Conservation (phyloP, 2,888 invertebrate genomes). For the Caenorhabditis macrosperma region DNA sequence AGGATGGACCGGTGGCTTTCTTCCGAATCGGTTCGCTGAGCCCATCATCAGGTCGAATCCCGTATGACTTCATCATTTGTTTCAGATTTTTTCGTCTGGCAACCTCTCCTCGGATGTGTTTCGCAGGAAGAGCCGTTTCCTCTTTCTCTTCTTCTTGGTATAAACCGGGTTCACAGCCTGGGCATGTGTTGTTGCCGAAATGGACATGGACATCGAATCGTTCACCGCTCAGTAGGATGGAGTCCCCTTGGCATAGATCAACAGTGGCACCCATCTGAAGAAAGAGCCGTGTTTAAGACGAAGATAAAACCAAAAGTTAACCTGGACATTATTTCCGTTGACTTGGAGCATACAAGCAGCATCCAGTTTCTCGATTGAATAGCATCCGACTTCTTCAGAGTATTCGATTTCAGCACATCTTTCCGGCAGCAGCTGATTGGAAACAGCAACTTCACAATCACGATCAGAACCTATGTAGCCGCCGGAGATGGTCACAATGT, state of each 20-base stretch:
- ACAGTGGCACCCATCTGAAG: conserved; percentile 40
- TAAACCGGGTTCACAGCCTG: conserved; percentile 92
- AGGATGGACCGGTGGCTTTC: conserved; percentile 33
- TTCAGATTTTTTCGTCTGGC: conserved; percentile 84
- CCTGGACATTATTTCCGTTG: conserved; percentile 44
- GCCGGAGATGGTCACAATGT: conserved; percentile 74
- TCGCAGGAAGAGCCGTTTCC: conserved; percentile 19
- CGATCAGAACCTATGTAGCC: conserved; percentile 69
- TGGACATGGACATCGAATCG: conserved; percentile 69
- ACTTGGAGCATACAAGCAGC: conserved; percentile 34
- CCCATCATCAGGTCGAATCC: conserved; percentile 81
- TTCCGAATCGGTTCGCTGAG: conserved; percentile 42
- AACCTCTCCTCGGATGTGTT: conserved; percentile 56
- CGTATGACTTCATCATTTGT: conserved; percentile 86
- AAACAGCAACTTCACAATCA: conserved; percentile 52
- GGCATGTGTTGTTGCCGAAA: conserved; percentile 87
- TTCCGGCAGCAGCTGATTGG: conserved; percentile 39
- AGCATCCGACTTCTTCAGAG: conserved; percentile 48
- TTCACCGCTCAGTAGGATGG: conserved; percentile 61
- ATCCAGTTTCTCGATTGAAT: conserved; percentile 50
- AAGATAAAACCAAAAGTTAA: too few species aligned
- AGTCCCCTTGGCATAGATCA: conserved; percentile 68
- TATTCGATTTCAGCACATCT: conserved; percentile 51
- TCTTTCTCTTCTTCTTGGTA: conserved; percentile 61
- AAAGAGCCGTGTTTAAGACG: too few species aligned